Conservation (phyloP, 2,888 invertebrate genomes). For the Sphaeridia pumilis region DNA sequence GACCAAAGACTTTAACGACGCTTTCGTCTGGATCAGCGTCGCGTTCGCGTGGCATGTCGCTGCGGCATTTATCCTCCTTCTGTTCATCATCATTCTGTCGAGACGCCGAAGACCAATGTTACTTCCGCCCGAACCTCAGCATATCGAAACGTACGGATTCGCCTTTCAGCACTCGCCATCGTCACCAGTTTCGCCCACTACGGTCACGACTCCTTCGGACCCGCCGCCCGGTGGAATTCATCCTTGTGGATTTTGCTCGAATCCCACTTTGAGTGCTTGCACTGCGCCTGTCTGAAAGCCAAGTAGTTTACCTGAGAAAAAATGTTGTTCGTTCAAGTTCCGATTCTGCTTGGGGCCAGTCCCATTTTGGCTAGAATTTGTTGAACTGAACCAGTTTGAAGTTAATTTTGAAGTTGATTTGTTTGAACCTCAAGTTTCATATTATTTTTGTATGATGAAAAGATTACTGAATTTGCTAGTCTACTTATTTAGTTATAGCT, state of each 20-base stretch:
- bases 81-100: constrained; percentile 16
- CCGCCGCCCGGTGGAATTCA: no score
- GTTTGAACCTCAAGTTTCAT: neutral
- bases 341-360: no score
- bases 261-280: constrained; percentile 11
- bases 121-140: constrained; percentile 2
- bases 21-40: constrained; percentile 33
- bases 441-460: neutral
- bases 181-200: constrained; percentile 6
- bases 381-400: no score
- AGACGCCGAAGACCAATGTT: neutral
- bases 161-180: constrained; percentile 5
- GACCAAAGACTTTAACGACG: constrained; percentile 32
- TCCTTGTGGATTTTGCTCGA: constrained; percentile 13
- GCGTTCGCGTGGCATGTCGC: constrained; percentile 34
- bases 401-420: neutral
- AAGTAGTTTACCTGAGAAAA: neutral
- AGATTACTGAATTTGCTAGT: no score
- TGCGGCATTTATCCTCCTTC: constrained; percentile 30
- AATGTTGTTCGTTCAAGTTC: neutral
- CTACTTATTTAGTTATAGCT: no score
- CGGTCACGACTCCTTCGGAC: neutral
- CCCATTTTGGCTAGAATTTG: no score
- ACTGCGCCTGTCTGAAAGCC: no score
- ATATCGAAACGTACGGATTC: constrained; percentile 11